Percentiles rank a stretch among this genome's conserved stretches.
phyloP scores from a whole-genome alignment of 2,113 vertebrate species.

The Spheniscus mendiculus region DNA sequence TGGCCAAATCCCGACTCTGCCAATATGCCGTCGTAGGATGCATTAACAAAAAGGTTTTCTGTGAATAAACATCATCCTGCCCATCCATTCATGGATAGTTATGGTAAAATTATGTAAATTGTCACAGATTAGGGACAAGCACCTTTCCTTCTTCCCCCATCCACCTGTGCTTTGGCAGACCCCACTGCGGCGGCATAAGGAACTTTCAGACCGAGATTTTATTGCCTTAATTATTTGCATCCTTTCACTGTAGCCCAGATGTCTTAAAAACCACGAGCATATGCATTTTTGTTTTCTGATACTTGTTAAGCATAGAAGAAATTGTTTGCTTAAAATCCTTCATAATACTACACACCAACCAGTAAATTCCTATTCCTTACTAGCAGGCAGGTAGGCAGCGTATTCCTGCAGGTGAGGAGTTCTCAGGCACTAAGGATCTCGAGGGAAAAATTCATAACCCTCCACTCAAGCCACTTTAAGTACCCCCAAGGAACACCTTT shows the following conservation, averaged over 20 bases:
- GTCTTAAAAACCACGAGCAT: neutral
- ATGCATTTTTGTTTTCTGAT: neutral
- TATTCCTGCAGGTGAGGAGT: neutral
- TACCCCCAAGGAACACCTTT: neutral
- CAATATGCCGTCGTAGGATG: neutral
- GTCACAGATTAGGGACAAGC: neutral
- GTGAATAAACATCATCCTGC: neutral
- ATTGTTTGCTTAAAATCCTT: neutral
- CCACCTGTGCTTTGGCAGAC: neutral
- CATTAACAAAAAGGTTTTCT: neutral
- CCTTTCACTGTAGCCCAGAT: neutral
- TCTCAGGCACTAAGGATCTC: neutral
- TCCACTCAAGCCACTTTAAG: neutral
- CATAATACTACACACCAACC: neutral
- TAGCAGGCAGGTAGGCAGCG: neutral
- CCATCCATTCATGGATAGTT: neutral
- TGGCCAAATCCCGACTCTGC: neutral
- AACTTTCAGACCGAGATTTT: neutral
- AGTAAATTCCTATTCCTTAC: neutral
- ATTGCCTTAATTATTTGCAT: neutral
- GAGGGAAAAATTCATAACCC: neutral
- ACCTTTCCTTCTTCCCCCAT: neutral
- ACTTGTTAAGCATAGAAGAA: neutral
- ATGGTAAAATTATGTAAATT: neutral
- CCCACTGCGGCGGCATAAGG: neutral